Percentiles rank a stretch among this genome's conserved stretches.
Evolutionary conservation across 2,888 invertebrate genomes (phyloP).

Genomic region (Imbricaverruca yamaguchii): DNA sequence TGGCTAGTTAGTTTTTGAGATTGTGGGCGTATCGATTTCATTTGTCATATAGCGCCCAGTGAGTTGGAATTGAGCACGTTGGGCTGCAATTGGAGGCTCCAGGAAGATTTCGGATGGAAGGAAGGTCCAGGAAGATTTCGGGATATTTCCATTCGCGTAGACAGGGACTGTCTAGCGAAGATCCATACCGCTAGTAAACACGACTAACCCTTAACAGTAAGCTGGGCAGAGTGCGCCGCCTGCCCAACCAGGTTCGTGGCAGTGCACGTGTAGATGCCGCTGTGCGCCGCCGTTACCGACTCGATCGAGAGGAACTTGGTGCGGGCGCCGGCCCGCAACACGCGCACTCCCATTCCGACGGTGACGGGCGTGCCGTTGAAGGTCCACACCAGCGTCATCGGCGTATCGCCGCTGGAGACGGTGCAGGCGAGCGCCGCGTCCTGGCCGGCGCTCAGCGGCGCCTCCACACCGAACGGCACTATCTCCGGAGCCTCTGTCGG

Average conservation of each 20-base stretch:
- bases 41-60: no score
- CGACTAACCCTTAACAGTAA: constrained; percentile 44
- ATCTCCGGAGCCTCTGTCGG: constrained; percentile 53
- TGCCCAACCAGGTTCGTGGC: constrained; percentile 45
- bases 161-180: no score
- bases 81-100: no score
- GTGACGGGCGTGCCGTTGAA: constrained; percentile 35
- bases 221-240: constrained; percentile 41
- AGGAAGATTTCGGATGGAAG: no score
- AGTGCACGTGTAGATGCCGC: constrained; percentile 50
- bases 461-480: constrained; percentile 63
- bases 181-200: neutral
- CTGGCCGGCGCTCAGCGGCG: constrained; percentile 63
- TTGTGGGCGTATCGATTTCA: no score
- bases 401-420: constrained; percentile 39
- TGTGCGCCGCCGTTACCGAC: constrained; percentile 40
- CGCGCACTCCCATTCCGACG: constrained; percentile 34
- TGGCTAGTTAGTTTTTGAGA: no score
- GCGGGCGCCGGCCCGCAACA: constrained; percentile 33
- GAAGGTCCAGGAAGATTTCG: no score
- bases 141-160: no score
- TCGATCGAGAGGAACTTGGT: constrained; percentile 31
- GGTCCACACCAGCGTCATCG: constrained; percentile 42
- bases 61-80: no score
- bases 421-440: constrained; percentile 43